Evolutionary conservation across 2,797 vertebrate genomes (phyloP), one percentile per base, ranked within the genome.

Genomic region (Ambastaia sidthimunki): DNA sequence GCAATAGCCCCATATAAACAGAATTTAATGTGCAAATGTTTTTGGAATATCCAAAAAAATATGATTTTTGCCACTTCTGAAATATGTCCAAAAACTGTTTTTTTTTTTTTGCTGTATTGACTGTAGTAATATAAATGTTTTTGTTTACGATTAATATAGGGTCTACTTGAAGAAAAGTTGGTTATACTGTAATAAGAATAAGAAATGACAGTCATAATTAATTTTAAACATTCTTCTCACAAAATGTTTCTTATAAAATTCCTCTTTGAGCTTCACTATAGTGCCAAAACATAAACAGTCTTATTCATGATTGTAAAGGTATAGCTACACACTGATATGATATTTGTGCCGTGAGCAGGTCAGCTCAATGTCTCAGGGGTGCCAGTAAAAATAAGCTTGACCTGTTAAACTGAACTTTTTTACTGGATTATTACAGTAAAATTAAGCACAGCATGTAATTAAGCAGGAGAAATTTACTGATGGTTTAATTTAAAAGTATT

Each of bases 111-210:
- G 5, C 34, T 76, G 34, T 31, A 69, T 47, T 47, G 37, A 59
- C 2, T 76, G 23, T 57, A 21, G 52, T 68, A 11, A 69, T 47
- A 28, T 19, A n/a, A 68, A 44, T 31, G 63, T 65, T 65, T 66
- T 18, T 62, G 63, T 31, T 63, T 71, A 65, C 77, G 15, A 52
- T 70, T 54, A 31, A 59, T 71, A 78, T 75, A 76, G 81, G 84
- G 80, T 86, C 62, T 83, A 82, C 85, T 84, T 86, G 34, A 37
- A 71, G 44, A 82, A 86, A 74, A 68, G 9, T 63, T 52, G 37
- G 74, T 69, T 69, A 59, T 47, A n/a, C 2, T 69, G 18, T 77
- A 67, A 71, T 31, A 34, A 18, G 3, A 18, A 31, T 9, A 55
- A 57, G 4, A 52, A 18, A 54, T 19, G 19, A 7, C 9, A 25